Evolutionary conservation across 2,113 vertebrate species (phyloP), one percentile per base, ranked within the genome.

Genomic region (Misgurnus anguillicaudatus): DNA sequence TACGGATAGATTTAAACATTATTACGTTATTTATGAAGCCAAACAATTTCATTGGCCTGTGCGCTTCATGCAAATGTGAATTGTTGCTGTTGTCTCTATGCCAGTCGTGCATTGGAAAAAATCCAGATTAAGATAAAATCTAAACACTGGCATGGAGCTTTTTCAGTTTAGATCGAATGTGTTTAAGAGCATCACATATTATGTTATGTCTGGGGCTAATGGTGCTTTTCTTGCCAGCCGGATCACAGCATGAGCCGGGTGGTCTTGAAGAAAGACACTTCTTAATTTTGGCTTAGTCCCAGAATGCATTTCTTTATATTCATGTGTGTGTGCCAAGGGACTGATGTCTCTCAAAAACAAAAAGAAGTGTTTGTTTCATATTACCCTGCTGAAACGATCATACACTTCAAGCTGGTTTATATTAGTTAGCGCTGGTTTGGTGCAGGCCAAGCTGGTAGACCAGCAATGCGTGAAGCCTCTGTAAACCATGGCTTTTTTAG

Each of bases 171-270:
- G 21, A 64, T 53, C 45, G 45, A 61, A 78, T 47, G 68, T 55
- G 61, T 72, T 31, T 66, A 48, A 73, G 63, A 61, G 79, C 79
- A 80, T 75, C 71, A 24, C 21, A 47, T 36, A 16, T 42, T 75
- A 21, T 75, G 55, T 75, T 75, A 75, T 80, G 71, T 80, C 79
- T 80, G 64, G 41, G 63, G 55, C 63, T 4, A 36, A 66, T 58
- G 9, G n/a, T 77, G 65, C 55, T 77, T 68, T 71, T 61, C 42
- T 57, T 82, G 57, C 75, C 75, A 82, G 10, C 58, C 24, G 24
- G 47, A 72, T 77, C 63, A 64, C 58, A 36, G 14, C 38, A 21
- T 77, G 74, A 71, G 58, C 80, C 66, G 80, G 80, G 80, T 82
- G 80, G 80, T 78, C 75, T 72, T 65, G 21, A 31, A 5, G 21